phyloP scores from a whole-genome alignment of 2,888 invertebrate species.

The Bugula neritina region DNA sequence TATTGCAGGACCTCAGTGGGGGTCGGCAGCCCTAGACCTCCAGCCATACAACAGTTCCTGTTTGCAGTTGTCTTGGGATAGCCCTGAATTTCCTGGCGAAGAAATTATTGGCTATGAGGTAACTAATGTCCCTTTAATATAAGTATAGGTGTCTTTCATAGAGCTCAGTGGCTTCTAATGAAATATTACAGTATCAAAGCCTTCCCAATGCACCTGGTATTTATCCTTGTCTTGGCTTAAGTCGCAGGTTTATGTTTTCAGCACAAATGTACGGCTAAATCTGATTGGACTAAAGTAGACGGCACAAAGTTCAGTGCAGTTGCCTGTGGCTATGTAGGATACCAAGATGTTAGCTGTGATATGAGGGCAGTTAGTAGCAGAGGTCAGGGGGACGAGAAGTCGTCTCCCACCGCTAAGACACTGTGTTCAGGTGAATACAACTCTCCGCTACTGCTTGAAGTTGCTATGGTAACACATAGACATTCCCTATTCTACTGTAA shows the following conservation, averaged over 20 bases:
- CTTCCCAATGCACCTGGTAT: too few species aligned
- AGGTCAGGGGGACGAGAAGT: not conserved
- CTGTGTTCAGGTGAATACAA: not conserved
- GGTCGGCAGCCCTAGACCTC: not conserved
- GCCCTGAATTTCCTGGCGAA: not conserved
- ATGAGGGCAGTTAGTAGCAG: not conserved
- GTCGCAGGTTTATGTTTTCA: too few species aligned
- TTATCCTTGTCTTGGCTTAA: too few species aligned
- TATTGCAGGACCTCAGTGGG: not conserved
- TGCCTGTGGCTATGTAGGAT: not conserved
- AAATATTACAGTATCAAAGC: too few species aligned
- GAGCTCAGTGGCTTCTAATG: too few species aligned
- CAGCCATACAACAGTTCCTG: not conserved
- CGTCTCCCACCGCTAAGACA: not conserved
- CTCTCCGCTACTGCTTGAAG: too few species aligned
- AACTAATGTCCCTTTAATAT: not conserved
- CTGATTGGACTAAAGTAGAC: not conserved
- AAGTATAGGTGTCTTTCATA: too few species aligned
- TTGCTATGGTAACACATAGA: too few species aligned
- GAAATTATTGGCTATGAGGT: not conserved
- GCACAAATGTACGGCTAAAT: not conserved
- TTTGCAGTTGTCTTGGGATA: not conserved
- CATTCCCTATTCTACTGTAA: too few species aligned
- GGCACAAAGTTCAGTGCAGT: not conserved
- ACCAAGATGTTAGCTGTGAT: not conserved